phyloP scores from a whole-genome alignment of 1,140 invertebrate genomes.

The Hesperophylax magnus region DNA sequence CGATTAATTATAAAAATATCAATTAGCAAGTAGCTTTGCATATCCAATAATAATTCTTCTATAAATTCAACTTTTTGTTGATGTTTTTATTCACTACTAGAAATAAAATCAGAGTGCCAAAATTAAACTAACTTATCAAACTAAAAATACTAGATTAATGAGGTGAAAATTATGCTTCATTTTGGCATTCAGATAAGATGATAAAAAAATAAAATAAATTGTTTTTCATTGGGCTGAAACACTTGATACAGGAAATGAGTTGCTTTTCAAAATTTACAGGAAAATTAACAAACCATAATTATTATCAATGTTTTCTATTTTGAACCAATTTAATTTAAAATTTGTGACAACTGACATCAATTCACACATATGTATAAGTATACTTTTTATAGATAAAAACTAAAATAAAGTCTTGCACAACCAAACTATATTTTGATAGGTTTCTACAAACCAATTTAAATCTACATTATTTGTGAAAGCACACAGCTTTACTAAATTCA shows the following conservation, averaged over 20 bases:
- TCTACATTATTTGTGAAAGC: constrained; percentile 4
- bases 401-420: constrained; percentile 29
- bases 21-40: no score
- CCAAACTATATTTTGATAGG: constrained; percentile 30
- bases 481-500: constrained; percentile 10
- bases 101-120: neutral
- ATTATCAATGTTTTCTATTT: no score
- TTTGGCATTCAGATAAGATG: neutral
- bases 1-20: no score
- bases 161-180: constrained; percentile 5
- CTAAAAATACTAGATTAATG: neutral
- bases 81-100: no score
- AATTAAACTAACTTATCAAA: constrained; percentile 4
- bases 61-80: no score
- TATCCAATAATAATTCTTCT: no score
- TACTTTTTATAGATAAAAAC: constrained; percentile 14
- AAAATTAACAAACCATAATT: no score
- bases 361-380: neutral
- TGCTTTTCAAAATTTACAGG: no score
- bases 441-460: constrained; percentile 10
- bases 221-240: no score
- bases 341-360: constrained; percentile 28
- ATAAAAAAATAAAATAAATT: neutral
- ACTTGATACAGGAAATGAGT: no score
- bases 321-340: neutral